Evolutionary conservation across 1,140 invertebrate species (phyloP), one percentile per base, ranked within the genome.

Genomic region (Apocrypta bakeri): DNA sequence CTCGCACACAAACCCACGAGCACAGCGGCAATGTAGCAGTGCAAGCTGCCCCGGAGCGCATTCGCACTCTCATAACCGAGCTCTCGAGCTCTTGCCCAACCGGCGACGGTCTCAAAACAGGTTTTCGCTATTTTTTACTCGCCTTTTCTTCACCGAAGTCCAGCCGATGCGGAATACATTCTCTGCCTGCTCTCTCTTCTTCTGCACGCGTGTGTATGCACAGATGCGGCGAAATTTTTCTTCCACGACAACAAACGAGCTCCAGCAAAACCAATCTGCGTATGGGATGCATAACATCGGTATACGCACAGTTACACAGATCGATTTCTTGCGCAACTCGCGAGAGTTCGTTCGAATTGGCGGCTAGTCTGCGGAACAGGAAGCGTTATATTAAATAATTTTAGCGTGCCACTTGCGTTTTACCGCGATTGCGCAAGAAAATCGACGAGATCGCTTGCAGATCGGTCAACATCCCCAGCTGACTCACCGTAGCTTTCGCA

Each of bases 121-220:
- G 81, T 82, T 82, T 77, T 76, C 8, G 64, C n/a, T 42, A 77
- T 77, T 77, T 82, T 82, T 82, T 82, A 27, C 42, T 76, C 40
- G 63, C 63, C n/a, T 82, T 82, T 63, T 81, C 79, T 64, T 77
- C 25, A 11, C 31, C 25, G 7, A 17, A 21, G 69, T 25, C 31
- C 7, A 17, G 9, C 29, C n/a, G 69, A n/a, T n/a, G n/a, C n/a
- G 12, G 29, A 31, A 7, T 69, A 33, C 64, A 6, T 77, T n/a
- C 7, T 24, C 21, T n/a, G 33, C n/a, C n/a, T n/a, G n/a, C n/a
- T n/a, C n/a, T n/a, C 31, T 37, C 29, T 29, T 31, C 12, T n/a
- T 61, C 1, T 37, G 56, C 29, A 27, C 68, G 17, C 31, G 17
- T 56, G n/a, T 29, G 14, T 56, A 6, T 21, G 48, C 48, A 7